Evolutionary conservation across 2,113 vertebrate species (phyloP).

Genomic region (Ceyx melanurus): DNA sequence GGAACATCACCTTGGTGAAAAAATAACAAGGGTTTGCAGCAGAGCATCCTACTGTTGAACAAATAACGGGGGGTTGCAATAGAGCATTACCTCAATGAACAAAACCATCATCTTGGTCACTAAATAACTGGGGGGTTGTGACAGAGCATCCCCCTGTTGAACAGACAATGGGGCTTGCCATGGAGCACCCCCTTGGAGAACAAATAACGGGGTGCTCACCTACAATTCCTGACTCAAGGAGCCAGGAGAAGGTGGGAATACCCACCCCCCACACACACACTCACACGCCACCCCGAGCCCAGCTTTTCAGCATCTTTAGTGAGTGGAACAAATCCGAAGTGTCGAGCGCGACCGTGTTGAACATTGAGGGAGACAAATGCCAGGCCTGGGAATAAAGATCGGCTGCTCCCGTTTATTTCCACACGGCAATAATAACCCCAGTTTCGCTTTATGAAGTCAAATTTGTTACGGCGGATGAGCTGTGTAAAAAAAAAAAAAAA

Average conservation of each 20-base stretch:
- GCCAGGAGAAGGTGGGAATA: background rate
- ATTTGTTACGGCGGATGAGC: conserved; percentile 69
- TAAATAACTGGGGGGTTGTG: background rate
- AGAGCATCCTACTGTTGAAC: fast-evolving
- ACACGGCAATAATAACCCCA: conserved; percentile 50
- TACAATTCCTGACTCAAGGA: background rate
- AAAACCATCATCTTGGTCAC: background rate
- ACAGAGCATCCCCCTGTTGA: background rate
- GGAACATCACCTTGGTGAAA: fast-evolving
- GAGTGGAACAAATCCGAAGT: conserved; percentile 69
- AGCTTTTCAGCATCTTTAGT: background rate
- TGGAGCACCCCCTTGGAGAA: fast-evolving
- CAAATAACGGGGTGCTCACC: background rate
- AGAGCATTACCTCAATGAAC: background rate
- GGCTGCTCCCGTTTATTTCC: conserved; percentile 43
- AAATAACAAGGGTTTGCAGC: background rate
- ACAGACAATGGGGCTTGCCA: background rate
- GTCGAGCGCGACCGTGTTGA: conserved; percentile 30
- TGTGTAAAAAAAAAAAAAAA: conserved; percentile 28
- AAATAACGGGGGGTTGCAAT: background rate
- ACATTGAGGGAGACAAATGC: conserved; percentile 23
- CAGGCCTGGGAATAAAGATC: conserved; percentile 1
- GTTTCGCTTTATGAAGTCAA: conserved; percentile 57
- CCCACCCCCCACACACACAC: background rate
- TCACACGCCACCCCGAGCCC: background rate